Evolutionary conservation across 2,797 vertebrate species (phyloP), one percentile per base, ranked within the genome.

Genomic region (Ciconia nigra): DNA sequence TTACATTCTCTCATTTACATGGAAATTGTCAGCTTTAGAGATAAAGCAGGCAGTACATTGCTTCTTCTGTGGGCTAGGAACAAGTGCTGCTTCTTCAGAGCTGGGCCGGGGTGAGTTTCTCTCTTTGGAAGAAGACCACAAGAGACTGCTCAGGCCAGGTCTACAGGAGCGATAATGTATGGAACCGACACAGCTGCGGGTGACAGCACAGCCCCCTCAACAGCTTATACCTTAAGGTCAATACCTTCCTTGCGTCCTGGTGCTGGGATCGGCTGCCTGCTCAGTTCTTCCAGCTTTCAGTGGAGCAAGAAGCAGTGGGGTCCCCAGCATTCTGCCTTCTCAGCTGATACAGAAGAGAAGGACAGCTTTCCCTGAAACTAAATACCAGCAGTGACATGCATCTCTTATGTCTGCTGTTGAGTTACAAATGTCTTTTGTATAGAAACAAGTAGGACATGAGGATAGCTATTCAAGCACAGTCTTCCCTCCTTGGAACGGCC

Each of bases 191-290:
- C 17, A 46, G 33, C 41, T 59, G 33, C 19, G 7, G 20, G 63
- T 54, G 57, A 52, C 57, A 86, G 52, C 29, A 24, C 17, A 67
- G 26, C 15, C 17, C 19, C 24, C 19, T 51, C 42, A 51, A 46
- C 26, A 22, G 42, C 25, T 77, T 76, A 5, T 41, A 44, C 33
- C 46, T 66, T 67, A 33, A 65, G n/a, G 52, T 44, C 17, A 37
- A 2, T 22, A 61, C 1, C 1, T 51, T 59, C 22, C 69, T n/a
- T 2, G 1, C 9, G 19, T 25, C 21, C 11, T 46, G 11, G 9
- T 66, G 41, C 77, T 39, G 55, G 33, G 57, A 33, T 21, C n/a
- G 5, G 15, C 58, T 74, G n/a, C 31, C 26, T 71, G 44, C 44
- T 63, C n/a, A 15, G 41, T 51, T 65, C 41, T 51, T 54, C 46